phyloP scores from a whole-genome alignment of 2,888 invertebrate species.

The Petrolisthes manimaculis region DNA sequence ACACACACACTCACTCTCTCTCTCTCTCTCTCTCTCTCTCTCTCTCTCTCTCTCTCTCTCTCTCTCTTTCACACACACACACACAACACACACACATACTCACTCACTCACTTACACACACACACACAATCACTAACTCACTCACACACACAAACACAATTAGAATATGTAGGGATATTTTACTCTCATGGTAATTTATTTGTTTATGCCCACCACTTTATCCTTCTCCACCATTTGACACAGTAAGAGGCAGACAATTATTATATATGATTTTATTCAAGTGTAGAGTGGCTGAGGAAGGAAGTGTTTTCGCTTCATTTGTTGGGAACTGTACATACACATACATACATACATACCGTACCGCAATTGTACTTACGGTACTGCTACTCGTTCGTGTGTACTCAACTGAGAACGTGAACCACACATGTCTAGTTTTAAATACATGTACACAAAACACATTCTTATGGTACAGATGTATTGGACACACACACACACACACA shows the following conservation, averaged over 20 bases:
- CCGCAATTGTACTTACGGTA: background rate
- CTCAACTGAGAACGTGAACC: too few relatives aligned
- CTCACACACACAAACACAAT: background rate
- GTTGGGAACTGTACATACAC: background rate
- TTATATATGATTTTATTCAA: too few relatives aligned
- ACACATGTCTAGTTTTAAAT: background rate
- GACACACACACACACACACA: background rate
- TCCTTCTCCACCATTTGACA: background rate
- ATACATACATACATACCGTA: background rate
- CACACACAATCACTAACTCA: background rate
- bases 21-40: constrained; percentile 1
- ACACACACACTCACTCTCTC: background rate
- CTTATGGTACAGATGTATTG: background rate
- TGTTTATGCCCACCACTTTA: background rate
- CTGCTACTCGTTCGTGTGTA: background rate
- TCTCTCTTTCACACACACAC: background rate
- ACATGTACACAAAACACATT: background rate
- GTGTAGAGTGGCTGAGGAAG: too few relatives aligned
- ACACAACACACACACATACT: background rate
- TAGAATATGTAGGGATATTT: background rate
- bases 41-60: constrained; percentile 1
- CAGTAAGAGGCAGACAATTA: too few relatives aligned
- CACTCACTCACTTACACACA: background rate
- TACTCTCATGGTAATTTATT: too few relatives aligned
- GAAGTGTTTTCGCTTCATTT: background rate